These are phyloP conservation scores for Podabrus alpinus DNA, from an alignment of 2,888 invertebrate species.

Conservation along the genomic window DNA sequence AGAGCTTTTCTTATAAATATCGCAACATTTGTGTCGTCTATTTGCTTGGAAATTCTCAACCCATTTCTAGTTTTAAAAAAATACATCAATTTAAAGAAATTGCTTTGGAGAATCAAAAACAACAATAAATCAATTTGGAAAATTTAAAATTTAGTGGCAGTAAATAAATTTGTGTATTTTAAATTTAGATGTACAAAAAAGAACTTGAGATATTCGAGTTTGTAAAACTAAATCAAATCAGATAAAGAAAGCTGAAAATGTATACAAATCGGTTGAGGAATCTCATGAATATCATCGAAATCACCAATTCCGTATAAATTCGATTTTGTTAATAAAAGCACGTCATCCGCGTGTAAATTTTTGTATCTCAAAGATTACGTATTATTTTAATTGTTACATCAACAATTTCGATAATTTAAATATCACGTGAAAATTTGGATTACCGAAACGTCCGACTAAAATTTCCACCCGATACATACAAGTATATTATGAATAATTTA, in stretches of 20 bases:
- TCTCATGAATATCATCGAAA: constrained; percentile 21
- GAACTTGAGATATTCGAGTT: constrained; percentile 14
- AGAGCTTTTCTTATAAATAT: too few relatives aligned
- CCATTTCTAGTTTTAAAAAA: not conserved
- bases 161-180: not conserved
- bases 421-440: not conserved
- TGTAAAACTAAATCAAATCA: constrained; percentile 21
- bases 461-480: not conserved
- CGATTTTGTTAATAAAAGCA: constrained; percentile 4
- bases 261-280: constrained; percentile 23
- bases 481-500: too few relatives aligned
- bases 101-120: not conserved
- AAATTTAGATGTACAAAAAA: constrained; percentile 9
- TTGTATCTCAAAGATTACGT: not conserved
- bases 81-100: not conserved
- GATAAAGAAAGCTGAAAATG: constrained; percentile 22
- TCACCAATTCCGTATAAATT: constrained; percentile 21
- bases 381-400: not conserved
- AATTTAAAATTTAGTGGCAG: not conserved
- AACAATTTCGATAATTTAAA: not conserved
- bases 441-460: not conserved
- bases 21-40: too few relatives aligned
- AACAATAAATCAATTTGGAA: not conserved
- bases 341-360: not conserved
- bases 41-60: not conserved